phyloP scores from a whole-genome alignment of 2,797 vertebrate species.

The Chelonia mydas region DNA sequence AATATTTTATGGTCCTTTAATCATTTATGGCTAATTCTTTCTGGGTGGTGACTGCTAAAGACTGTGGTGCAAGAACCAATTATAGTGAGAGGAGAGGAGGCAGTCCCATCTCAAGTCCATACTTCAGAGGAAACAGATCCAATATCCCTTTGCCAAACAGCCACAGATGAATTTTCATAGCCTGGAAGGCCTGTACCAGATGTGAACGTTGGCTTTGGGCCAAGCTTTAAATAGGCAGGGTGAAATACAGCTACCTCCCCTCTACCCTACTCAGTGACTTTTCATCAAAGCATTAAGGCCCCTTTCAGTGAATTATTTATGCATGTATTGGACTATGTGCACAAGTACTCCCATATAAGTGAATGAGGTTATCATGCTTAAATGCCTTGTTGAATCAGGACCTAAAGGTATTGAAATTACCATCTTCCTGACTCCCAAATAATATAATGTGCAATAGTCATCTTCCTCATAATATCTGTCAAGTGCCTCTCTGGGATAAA shows the following conservation, averaged over 20 bases:
- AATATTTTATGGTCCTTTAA: constrained; percentile 60
- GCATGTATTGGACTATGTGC: neutral
- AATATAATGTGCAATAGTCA: neutral
- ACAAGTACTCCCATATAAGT: neutral
- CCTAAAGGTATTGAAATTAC: rapidly evolving
- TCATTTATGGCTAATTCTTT: constrained; percentile 58
- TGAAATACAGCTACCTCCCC: constrained; percentile 31
- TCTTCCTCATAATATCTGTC: constrained; percentile 46
- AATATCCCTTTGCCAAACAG: constrained; percentile 66
- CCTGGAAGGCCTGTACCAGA: constrained; percentile 53
- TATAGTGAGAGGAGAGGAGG: neutral
- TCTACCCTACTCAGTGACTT: constrained; percentile 10
- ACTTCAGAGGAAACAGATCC: constrained; percentile 65
- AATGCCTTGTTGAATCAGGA: rapidly evolving
- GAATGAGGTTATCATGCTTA: neutral
- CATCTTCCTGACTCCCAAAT: neutral
- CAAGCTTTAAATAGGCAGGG: constrained; percentile 13
- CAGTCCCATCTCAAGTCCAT: constrained; percentile 58
- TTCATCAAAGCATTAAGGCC: neutral
- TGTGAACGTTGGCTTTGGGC: constrained; percentile 59
- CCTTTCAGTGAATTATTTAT: neutral
- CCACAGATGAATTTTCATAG: constrained; percentile 54
- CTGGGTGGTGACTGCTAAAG: constrained; percentile 49
- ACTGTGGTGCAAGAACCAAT: constrained; percentile 27
- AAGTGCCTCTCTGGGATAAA: neutral